These are phyloP conservation scores for Pachypanchax playfairii DNA, from an alignment of 2,113 vertebrate genomes.

Conservation along the genomic window DNA sequence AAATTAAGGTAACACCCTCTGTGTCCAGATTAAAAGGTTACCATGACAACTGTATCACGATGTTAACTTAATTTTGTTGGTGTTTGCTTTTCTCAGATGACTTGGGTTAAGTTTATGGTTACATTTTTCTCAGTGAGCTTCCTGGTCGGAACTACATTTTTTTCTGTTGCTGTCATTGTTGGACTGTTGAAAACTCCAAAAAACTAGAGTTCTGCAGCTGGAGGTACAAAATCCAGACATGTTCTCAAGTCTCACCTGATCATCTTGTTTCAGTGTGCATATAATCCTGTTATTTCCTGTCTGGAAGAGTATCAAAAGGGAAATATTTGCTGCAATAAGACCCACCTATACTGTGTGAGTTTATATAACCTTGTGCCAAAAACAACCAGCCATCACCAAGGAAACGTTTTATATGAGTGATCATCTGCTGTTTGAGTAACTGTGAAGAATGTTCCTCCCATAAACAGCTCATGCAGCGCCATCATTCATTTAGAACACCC, in stretches of 20 bases:
- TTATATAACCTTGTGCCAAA: not conserved
- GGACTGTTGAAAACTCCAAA: not conserved
- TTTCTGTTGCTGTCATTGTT: conserved; percentile 8
- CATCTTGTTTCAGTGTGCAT: too few species aligned
- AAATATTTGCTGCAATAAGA: not conserved
- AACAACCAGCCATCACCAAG: not conserved
- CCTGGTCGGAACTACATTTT: not conserved
- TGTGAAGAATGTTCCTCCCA: not conserved
- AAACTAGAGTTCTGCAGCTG: not conserved
- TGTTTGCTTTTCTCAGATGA: conserved; percentile 11
- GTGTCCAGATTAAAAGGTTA: not conserved
- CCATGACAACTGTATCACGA: not conserved
- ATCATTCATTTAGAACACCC: too few species aligned
- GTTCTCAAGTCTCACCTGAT: too few species aligned
- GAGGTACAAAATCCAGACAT: too few species aligned
- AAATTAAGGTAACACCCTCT: conserved; percentile 9
- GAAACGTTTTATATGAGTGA: not conserved
- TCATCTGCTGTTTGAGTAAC: not conserved
- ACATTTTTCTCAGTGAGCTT: not conserved
- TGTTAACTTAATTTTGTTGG: not conserved
- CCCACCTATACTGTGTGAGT: not conserved
- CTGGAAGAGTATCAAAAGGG: not conserved
- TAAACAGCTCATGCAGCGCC: too few species aligned
- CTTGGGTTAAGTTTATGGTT: fast-evolving
- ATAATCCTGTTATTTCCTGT: too few species aligned